Base-by-base conservation (phyloP, 2,797 vertebrate genomes). In the Gambusia yucatana region DNA sequence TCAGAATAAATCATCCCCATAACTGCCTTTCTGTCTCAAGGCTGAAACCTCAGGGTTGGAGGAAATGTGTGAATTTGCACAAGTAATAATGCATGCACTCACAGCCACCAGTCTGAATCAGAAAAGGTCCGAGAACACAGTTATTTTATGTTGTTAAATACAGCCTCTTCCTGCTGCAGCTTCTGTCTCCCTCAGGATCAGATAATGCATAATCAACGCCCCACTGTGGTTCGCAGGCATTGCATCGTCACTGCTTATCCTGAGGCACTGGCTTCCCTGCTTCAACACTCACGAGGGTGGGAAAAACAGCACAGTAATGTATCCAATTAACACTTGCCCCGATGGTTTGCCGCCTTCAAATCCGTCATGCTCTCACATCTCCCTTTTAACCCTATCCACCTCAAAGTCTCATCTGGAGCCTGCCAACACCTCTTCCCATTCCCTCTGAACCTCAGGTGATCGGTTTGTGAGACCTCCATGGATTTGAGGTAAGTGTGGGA, bases 291-390 rank as follows among this genome's bases (percentile, higher is more conserved):
- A 61, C 43, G 81, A 82, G 75, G 36, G 39, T 36, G 75, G 63
- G 73, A 81, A 90, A 87, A 87, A 74, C 83, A 77, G 73, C n/a
- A 84, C 77, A 77, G 86, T 87, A 87, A 89, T 88, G 87, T 87
- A 73, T 89, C 85, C 87, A 93, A 93, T 94, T 93, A 93, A 91
- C 91, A 91, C 88, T 77, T 88, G 81, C 82, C 84, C 83, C 6
- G 30, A 47, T 63, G 81, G 78, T 80, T 91, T 46, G 3, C 52
- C 3, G 13, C 73, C 67, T 89, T 88, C 81, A 79, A 88, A 81
- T 46, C 61, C 10, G 47, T 76, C 72, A 73, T 30, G 22, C 75
- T 83, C 72, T 77, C 82, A 73, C 82, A 28, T 87, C 70, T 77
- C 28, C 76, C 2, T 36, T 80, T 81, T 75, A 82, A 67, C 77